These are phyloP conservation scores for Butastur rufipennis DNA, from an alignment of 2,113 vertebrate species.

Conservation along the genomic window DNA sequence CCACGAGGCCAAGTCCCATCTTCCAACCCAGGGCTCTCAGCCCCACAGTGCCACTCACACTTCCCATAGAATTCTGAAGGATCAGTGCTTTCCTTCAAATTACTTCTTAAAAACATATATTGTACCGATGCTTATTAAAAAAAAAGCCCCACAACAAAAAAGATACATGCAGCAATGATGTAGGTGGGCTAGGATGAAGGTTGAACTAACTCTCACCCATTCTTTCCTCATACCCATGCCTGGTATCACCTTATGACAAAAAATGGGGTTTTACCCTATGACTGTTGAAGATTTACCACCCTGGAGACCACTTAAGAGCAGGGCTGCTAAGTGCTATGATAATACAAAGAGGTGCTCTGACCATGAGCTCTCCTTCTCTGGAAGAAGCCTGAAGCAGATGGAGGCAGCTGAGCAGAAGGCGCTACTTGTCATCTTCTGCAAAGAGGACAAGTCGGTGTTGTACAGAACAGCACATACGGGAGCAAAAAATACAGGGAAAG, in stretches of 20 bases:
- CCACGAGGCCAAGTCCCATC: not conserved
- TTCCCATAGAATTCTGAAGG: not conserved
- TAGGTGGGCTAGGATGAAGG: not conserved
- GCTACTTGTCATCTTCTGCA: not conserved
- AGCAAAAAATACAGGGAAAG: not conserved
- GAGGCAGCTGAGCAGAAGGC: not conserved
- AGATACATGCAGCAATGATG: not conserved
- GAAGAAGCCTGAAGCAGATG: not conserved
- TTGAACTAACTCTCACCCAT: not conserved
- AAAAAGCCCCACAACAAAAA: not conserved
- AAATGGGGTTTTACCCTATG: not conserved
- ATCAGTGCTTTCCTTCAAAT: not conserved
- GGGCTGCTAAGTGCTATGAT: not conserved
- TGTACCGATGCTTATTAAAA: not conserved
- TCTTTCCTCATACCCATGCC: not conserved
- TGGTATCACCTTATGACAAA: not conserved
- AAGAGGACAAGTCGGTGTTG: not conserved
- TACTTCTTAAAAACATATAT: not conserved
- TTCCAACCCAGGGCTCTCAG: not conserved
- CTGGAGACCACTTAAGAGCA: not conserved
- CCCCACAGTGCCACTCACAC: not conserved
- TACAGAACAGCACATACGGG: accelerated
- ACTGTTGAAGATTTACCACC: not conserved
- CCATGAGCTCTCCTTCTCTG: not conserved
- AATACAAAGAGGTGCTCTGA: not conserved